Evolutionary conservation across 2,888 invertebrate genomes (phyloP).

Genomic region (Perizoma flavofasciatum): DNA sequence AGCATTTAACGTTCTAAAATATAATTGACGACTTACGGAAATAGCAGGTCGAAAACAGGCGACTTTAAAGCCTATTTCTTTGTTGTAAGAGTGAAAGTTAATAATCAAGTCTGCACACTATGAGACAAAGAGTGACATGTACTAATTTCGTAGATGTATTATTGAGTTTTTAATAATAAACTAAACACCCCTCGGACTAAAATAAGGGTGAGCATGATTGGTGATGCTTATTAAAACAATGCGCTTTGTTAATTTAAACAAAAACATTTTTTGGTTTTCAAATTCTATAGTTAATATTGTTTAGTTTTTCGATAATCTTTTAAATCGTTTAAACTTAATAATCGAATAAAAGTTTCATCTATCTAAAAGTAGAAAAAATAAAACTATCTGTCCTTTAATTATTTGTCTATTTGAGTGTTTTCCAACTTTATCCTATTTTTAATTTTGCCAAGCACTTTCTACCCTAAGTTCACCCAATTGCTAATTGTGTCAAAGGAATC

Average conservation of each 20-base stretch:
- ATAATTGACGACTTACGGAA: constrained; percentile 67
- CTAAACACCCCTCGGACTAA: constrained; percentile 50
- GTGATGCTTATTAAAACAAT: constrained; percentile 23
- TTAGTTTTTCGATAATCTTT: too few relatives aligned
- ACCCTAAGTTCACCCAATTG: too few relatives aligned
- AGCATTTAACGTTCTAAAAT: constrained; percentile 62
- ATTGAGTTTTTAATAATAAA: constrained; percentile 64
- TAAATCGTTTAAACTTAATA: too few relatives aligned
- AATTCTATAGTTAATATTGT: not conserved
- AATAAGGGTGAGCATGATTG: constrained; percentile 36
- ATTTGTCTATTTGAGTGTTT: too few relatives aligned
- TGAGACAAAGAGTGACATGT: constrained; percentile 58
- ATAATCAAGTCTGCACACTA: constrained; percentile 23
- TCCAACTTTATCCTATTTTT: too few relatives aligned
- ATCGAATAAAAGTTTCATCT: too few relatives aligned
- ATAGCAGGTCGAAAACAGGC: constrained; percentile 46
- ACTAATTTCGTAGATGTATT: constrained; percentile 69
- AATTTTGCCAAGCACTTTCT: too few relatives aligned
- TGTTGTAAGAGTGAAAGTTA: constrained; percentile 8
- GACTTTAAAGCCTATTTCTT: constrained; percentile 17
- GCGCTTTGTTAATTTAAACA: not conserved
- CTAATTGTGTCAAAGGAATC: too few relatives aligned
- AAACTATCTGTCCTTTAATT: too few relatives aligned
- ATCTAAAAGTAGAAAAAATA: too few relatives aligned
- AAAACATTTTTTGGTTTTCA: not conserved